Evolutionary conservation across 2,113 vertebrate species (phyloP).

Genomic region (Sorex araneus): DNA sequence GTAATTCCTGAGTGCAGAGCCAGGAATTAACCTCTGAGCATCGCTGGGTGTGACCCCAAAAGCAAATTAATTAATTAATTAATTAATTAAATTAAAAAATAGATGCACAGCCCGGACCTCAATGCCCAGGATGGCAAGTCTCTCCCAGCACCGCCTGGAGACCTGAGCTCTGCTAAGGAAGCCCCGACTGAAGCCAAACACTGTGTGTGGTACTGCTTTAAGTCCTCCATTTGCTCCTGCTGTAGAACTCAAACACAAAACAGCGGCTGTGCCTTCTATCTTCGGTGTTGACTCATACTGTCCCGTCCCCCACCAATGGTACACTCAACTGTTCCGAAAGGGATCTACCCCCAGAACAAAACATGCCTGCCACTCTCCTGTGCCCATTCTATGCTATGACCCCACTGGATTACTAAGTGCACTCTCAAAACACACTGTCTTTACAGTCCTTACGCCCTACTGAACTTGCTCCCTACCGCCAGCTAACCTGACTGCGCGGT

Average conservation of each 20-base stretch:
- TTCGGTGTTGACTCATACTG: slow-evolving; percentile 11
- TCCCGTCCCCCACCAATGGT: neutral
- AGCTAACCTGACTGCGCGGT: neutral
- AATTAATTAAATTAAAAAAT: too few species aligned
- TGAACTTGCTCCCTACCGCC: neutral
- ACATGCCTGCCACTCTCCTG: neutral
- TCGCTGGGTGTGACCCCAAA: too few species aligned
- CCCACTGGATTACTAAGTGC: neutral
- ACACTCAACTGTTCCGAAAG: slow-evolving; percentile 20
- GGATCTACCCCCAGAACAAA: neutral
- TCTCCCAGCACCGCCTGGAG: too few species aligned
- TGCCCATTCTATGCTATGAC: neutral
- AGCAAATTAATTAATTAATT: too few species aligned
- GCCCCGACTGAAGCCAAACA: too few species aligned
- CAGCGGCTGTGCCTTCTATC: neutral
- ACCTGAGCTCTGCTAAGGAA: too few species aligned
- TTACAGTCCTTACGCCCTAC: neutral
- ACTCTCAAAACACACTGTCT: neutral
- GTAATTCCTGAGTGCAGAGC: too few species aligned
- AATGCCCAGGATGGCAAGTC: too few species aligned
- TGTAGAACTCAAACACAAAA: slow-evolving; percentile 27
- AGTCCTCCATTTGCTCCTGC: neutral
- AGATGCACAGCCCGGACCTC: neutral
- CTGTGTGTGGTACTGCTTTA: neutral
- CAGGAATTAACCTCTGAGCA: too few species aligned